Percentiles rank a stretch among this genome's conserved stretches.
Evolutionary conservation across 2,113 vertebrate species (phyloP).

Genomic region (Erythrocebus patas): DNA sequence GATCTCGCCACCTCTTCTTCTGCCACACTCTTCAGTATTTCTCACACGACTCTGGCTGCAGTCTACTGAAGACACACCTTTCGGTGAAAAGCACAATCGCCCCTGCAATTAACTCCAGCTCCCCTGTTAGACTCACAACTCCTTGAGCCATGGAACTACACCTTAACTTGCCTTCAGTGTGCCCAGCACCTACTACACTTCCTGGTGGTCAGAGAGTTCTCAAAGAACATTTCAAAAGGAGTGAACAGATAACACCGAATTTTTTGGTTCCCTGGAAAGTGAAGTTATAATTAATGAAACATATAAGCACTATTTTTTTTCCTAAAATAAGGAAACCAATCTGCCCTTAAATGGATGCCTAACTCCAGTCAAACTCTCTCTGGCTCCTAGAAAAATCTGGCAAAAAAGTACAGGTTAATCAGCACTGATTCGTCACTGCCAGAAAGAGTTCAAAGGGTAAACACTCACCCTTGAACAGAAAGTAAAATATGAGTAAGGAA

Average conservation of each 20-base stretch:
- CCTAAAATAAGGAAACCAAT: neutral
- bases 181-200: neutral
- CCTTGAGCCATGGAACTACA: neutral
- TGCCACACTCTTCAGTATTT: neutral
- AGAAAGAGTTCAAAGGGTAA: neutral
- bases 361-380: neutral
- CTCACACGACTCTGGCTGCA: fast-evolving
- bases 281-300: neutral
- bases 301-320: neutral
- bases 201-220: neutral
- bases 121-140: too few species aligned
- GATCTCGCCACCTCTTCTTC: neutral
- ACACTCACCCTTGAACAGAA: neutral
- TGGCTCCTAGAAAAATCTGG: neutral
- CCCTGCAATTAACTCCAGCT: neutral
- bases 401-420: neutral
- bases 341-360: neutral
- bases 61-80: neutral
- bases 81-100: neutral
- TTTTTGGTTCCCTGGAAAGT: neutral
- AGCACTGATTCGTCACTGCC: neutral
- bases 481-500: neutral
- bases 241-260: neutral
- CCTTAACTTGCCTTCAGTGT: neutral
- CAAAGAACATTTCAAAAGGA: neutral